Base-by-base conservation (phyloP, 2,797 vertebrate genomes). In the Smutsia temminckii region DNA sequence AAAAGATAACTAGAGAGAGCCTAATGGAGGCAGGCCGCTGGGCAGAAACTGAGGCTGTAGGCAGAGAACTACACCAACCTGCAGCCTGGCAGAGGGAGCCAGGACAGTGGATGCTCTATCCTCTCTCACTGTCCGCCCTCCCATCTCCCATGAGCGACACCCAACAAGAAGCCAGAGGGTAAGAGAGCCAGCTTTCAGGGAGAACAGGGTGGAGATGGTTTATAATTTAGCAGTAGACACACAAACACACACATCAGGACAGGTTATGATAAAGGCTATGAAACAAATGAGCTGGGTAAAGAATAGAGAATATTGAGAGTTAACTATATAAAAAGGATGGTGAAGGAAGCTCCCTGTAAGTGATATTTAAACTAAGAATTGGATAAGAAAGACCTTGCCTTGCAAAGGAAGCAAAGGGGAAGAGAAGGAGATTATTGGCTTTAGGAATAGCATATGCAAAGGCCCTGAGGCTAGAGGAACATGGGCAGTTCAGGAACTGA, bases 1-100 rank as follows among this genome's bases (percentile, higher is more conserved):
- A 21, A 79, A 93, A 80, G 81, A 53, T 74, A 63, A 96, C 96
- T 71, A 86, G 72, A 88, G 80, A 68, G 84, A 79, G 21, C 42
- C 69, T 55, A 63, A 61, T n/a, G 87, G 80, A 83, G 84, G 75
- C 63, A 74, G 61, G 29, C 66, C 42, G 21, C 57, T 57, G 69
- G 71, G 55, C 37, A 53, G 71, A 49, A 68, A 25, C 55, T 2
- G 21, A 81, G 80, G 42, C n/a, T 89, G 61, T 49, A n/a, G 53
- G 63, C 5, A 37, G 55, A 75, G 83, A 85, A 80, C 29, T 40
- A 2, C 4, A 63, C 42, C 79, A 63, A 17, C 18, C 55, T 79
- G 46, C 40, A 57, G 59, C 89, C 90, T 66, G 23, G 20, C 2
- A 5, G 57, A 88, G 53, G 55, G 11, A 85, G 1, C 84, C 74